Conservation (phyloP, 2,113 vertebrate species). For the Heptranchias perlo region DNA sequence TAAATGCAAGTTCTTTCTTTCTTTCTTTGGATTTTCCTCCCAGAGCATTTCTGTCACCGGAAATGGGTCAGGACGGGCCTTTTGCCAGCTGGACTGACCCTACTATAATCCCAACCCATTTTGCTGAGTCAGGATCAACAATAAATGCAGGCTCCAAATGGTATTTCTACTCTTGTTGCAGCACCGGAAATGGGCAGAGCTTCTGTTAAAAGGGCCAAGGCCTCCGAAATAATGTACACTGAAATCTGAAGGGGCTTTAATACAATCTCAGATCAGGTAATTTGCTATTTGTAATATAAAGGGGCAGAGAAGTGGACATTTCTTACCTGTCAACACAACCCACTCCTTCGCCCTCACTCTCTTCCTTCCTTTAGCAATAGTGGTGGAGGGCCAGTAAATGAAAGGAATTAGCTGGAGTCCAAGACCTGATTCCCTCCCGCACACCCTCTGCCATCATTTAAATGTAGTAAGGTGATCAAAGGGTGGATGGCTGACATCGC, state of each 20-base stretch:
- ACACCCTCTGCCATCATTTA: background rate
- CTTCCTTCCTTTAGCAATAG: background rate
- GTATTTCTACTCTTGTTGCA: background rate
- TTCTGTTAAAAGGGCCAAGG: background rate
- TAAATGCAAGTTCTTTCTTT: background rate
- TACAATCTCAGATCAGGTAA: background rate
- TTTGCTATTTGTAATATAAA: background rate
- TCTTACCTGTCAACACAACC: background rate
- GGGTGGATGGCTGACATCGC: background rate
- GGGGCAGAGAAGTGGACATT: background rate
- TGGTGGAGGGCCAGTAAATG: background rate
- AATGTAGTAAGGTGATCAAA: background rate
- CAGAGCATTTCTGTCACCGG: background rate
- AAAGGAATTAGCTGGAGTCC: background rate
- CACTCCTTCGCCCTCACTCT: too few species aligned
- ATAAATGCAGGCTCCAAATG: background rate
- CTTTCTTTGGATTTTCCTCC: background rate
- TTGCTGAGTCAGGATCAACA: background rate
- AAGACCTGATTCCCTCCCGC: background rate
- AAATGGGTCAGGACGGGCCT: background rate
- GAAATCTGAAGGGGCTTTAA: background rate
- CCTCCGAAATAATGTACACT: background rate
- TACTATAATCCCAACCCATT: background rate
- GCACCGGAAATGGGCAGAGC: background rate
- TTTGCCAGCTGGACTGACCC: background rate